Percentiles rank a stretch among this genome's conserved stretches.
Evolutionary conservation across 2,888 invertebrate species (phyloP).

Genomic region (Sinhomidia bicolor): DNA sequence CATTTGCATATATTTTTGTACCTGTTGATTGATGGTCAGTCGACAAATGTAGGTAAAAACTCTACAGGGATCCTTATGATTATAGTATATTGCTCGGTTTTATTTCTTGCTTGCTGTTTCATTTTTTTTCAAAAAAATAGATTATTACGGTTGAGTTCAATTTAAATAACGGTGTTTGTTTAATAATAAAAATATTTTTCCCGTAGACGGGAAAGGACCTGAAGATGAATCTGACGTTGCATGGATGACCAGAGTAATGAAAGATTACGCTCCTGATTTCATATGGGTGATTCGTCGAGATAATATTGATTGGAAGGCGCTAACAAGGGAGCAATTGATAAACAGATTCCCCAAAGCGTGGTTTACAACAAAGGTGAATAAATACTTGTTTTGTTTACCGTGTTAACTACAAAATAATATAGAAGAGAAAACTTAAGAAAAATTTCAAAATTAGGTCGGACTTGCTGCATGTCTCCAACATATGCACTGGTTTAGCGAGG

Average conservation of each 20-base stretch:
- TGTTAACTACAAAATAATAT: neutral
- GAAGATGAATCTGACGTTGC: slow-evolving; percentile 79
- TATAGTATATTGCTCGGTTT: neutral
- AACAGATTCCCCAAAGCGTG: slow-evolving; percentile 92
- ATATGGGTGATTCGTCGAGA: slow-evolving; percentile 95
- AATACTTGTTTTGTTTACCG: neutral
- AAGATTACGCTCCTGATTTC: slow-evolving; percentile 91
- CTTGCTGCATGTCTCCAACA: slow-evolving; percentile 89
- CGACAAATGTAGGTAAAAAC: neutral
- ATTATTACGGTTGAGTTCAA: too few species aligned
- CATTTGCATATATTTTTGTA: neutral
- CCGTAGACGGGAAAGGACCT: neutral
- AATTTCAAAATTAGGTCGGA: slow-evolving; percentile 83
- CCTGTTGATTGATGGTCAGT: slow-evolving; percentile 25
- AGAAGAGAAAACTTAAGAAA: neutral
- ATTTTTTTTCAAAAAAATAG: neutral
- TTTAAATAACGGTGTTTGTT: too few species aligned
- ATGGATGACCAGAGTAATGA: slow-evolving; percentile 86
- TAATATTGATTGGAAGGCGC: slow-evolving; percentile 87
- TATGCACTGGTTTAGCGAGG: slow-evolving; percentile 93
- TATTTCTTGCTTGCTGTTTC: neutral
- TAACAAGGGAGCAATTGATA: slow-evolving; percentile 87
- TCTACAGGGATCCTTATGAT: neutral
- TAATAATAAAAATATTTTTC: too few species aligned
- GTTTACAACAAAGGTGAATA: slow-evolving; percentile 93